Base-by-base conservation (phyloP, 2,797 vertebrate genomes). In the Pipistrellus nathusii region DNA sequence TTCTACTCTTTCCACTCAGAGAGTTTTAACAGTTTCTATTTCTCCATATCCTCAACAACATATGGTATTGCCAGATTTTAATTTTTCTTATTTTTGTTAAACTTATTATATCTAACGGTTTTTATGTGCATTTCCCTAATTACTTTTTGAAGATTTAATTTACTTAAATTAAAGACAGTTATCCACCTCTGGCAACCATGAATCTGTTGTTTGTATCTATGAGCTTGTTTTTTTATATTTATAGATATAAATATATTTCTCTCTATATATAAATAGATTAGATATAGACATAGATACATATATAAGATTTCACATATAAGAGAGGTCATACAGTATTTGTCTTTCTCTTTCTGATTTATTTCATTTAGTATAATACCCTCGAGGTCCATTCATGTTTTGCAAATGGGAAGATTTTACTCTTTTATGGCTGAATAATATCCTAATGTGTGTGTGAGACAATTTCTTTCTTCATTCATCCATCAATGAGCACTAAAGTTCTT, bases 71-170 rank as follows among this genome's bases (percentile, higher is more conserved):
- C 38, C 25, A 64, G 30, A 15, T 59, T 73, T 92, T 87, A 41
- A 48, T 69, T 94, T 85, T 85, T 84, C 85, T 55, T 12, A 64
- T 80, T 75, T 90, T 94, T 77, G 59, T 64, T 30, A 76, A 0
- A 51, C 57, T 41, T 11, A 46, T 91, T 59, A 32, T 71, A 30
- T 35, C 51, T 81, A 2, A 4, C 41, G 62, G 57, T 72, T 94
- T 94, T 83, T 82, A 78, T 69, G 17, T 86, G 32, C 13, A 25
- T 92, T 90, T 95, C 64, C 11, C 68, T 87, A 20, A 76, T 95
- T 90, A 89, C n/a, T 91, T 72, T 72, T 72, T 72, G 12, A 71
- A 71, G 15, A 30, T 73, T 73, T 46, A 73, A 73, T 44, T 73
- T 73, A 46, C 27, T 73, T 46, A 72, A 72, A 72, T 14, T 72